Evolutionary conservation across 53 echinoderm and acorn worm species (phyloP).

Genomic region (Echinarachnius parma): DNA sequence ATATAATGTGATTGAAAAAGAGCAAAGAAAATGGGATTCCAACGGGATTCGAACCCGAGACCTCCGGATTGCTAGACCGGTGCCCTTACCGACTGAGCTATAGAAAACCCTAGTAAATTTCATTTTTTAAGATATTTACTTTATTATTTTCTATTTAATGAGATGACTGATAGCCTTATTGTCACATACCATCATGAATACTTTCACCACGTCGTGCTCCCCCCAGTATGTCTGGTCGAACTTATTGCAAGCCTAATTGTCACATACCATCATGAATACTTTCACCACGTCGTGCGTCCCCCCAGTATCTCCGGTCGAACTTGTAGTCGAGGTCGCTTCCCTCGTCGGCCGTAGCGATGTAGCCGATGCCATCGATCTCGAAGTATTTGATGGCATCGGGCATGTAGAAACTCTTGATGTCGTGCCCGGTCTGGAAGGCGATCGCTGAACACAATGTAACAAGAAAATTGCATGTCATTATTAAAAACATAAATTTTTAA

Average conservation of each 20-base stretch:
- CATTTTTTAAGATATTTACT: too few species aligned
- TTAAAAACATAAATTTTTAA: too few species aligned
- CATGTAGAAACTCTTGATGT: constrained; percentile 62
- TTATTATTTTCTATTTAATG: constrained; percentile 33
- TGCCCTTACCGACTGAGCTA: too few species aligned
- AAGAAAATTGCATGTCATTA: too few species aligned
- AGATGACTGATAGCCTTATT: too few species aligned
- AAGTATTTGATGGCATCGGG: constrained; percentile 65
- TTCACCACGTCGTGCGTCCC: constrained; percentile 42
- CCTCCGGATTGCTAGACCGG: too few species aligned
- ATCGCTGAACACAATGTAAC: constrained; percentile 29
- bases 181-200: constrained; percentile 33
- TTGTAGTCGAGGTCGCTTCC: constrained; percentile 49
- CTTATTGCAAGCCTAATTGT: too few species aligned
- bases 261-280: constrained; percentile 32
- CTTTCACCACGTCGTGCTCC: constrained; percentile 43
- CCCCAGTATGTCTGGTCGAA: constrained; percentile 33
- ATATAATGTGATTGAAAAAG: too few species aligned
- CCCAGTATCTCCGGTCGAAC: constrained; percentile 25
- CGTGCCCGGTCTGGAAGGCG: constrained; percentile 33
- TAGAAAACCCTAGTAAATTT: too few species aligned
- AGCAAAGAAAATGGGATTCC: too few species aligned
- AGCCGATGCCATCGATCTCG: constrained; percentile 54
- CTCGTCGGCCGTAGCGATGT: constrained; percentile 63
- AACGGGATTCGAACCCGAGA: too few species aligned